Evolutionary conservation across 2,797 vertebrate genomes (phyloP), one percentile per base, ranked within the genome.

Genomic region (Mus spretus): DNA sequence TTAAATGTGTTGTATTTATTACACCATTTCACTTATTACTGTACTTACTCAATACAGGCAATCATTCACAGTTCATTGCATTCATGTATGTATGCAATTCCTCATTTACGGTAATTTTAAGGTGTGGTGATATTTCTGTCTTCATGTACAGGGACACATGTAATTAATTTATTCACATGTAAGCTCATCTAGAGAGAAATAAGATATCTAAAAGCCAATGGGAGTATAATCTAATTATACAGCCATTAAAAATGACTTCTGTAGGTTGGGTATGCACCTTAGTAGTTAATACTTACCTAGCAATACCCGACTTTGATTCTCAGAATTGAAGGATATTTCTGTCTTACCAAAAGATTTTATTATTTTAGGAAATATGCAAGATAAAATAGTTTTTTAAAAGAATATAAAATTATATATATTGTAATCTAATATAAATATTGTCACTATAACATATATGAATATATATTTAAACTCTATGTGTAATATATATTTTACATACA

Each of bases 91-190:
- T 1, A 88, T 57, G 9, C 10, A 92, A 82, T 81, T 92, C 17
- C 70, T 93, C 40, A 92, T 72, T 93, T 28, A 91, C 3, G 55
- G 22, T 91, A 6, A 55, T 86, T 92, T 92, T 83, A 53, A 93
- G 79, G 63, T 15, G 70, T 57, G 37, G 40, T 88, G 40, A 92
- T 83, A 95, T 90, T 96, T 93, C 34, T 84, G 34, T 47, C 82
- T 50, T 95, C 75, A 63, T 70, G 8, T 15, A 50, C 50, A 40
- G 14, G 86, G 44, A n/a, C 61, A 89, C 24, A 59, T 65, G 65
- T 83, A 34, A 91, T 85, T 20, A 84, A 81, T 34, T 90, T 75
- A 47, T 89, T 95, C 22, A 94, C 34, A 89, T 65, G 61, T 93
- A 91, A 94, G 22, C 11, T 91, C 72, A 88, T 37, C 47, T 75